phyloP scores from a whole-genome alignment of 2,888 invertebrate species.

The Minunthozetes semirufus region DNA sequence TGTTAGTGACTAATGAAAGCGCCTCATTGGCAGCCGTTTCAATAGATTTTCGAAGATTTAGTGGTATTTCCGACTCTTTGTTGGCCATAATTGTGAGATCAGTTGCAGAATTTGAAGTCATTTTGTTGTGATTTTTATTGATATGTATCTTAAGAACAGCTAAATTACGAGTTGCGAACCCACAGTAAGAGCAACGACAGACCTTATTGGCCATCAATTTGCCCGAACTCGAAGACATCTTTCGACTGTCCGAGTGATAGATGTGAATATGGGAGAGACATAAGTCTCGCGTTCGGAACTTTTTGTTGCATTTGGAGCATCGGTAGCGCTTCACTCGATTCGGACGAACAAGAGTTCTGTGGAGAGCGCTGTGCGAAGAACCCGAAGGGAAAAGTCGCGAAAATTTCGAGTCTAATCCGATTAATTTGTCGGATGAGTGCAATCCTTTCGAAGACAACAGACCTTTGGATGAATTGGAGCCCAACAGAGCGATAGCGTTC shows the following conservation, averaged over 20 bases:
- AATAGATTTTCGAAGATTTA: conserved; percentile 27
- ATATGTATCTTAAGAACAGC: conserved; percentile 51
- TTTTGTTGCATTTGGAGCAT: conserved; percentile 46
- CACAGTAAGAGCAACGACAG: conserved; percentile 48
- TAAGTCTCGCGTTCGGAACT: conserved; percentile 46
- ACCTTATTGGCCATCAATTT: conserved; percentile 40
- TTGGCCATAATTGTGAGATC: conserved; percentile 19
- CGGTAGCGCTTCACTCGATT: conserved; percentile 43
- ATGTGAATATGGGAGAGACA: conserved; percentile 47
- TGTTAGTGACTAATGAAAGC: conserved; percentile 30
- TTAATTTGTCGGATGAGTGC: conserved; percentile 24
- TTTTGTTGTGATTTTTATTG: conserved; percentile 50
- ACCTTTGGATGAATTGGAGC: conserved; percentile 18
- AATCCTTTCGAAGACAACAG: conserved; percentile 6
- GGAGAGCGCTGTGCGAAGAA: not conserved
- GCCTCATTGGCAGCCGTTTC: conserved; percentile 18
- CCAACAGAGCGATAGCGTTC: conserved; percentile 19
- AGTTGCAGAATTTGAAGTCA: not conserved
- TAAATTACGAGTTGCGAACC: conserved; percentile 46
- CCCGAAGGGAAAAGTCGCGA: conserved; percentile 16
- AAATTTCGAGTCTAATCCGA: conserved; percentile 8
- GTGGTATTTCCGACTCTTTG: conserved; percentile 16
- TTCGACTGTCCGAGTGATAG: conserved; percentile 44
- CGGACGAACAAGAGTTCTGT: conserved; percentile 29
- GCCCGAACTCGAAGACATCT: conserved; percentile 33